Percentiles rank a stretch among this genome's conserved stretches.
phyloP scores from a whole-genome alignment of 2,113 vertebrate species.

The Genyomyrus donnyi region DNA sequence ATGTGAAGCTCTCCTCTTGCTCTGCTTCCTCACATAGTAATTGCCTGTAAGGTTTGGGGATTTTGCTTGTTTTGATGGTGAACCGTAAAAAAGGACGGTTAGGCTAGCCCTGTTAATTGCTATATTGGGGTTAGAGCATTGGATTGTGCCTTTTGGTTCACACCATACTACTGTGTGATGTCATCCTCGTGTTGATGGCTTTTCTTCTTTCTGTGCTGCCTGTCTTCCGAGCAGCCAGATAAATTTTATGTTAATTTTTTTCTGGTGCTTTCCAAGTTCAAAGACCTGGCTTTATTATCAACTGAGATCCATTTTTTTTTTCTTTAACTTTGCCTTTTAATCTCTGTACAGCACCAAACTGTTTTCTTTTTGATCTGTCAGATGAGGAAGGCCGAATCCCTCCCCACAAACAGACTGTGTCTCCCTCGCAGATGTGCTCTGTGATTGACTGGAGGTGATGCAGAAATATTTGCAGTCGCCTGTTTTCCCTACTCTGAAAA shows the following conservation, averaged over 20 bases:
- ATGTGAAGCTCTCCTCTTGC: neutral
- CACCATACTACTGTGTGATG: neutral
- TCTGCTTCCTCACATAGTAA: neutral
- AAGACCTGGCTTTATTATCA: neutral
- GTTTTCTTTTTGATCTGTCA: conserved; percentile 5
- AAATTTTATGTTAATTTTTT: neutral
- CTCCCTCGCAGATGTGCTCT: neutral
- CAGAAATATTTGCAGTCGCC: neutral
- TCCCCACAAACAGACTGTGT: neutral
- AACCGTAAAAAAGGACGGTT: neutral
- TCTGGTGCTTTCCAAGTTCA: neutral
- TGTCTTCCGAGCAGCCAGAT: too few species aligned
- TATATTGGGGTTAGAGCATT: neutral
- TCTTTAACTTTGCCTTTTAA: neutral
- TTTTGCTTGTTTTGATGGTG: neutral
- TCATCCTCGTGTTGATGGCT: neutral
- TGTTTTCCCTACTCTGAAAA: neutral
- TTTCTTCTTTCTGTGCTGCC: neutral
- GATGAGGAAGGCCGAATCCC: neutral
- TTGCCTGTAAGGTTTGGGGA: neutral
- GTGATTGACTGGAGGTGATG: neutral
- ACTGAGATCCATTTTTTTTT: neutral
- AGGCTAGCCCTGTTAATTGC: neutral
- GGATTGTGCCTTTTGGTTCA: neutral
- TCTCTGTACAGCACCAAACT: neutral